Base-by-base conservation (phyloP, 2,113 vertebrate genomes). In the Gallinago paraguaiae region DNA sequence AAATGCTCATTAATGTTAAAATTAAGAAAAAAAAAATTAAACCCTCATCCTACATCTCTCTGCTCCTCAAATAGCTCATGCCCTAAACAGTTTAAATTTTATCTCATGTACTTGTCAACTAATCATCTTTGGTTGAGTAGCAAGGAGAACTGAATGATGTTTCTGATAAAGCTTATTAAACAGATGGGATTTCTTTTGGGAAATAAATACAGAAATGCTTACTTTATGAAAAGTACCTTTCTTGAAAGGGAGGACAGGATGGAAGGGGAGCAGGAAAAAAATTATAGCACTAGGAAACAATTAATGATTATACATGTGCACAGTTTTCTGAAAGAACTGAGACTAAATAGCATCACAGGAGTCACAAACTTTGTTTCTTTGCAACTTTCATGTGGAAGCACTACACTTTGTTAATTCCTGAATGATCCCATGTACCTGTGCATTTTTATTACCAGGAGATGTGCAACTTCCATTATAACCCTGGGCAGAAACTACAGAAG, bases 31-130 rank as follows among this genome's bases (percentile, higher is more conserved):
- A 74, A 75, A 87, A 79, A 53, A 17, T 17, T 30, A 83, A 75
- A 76, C 37, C 39, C 6, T 91, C 43, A 67, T 82, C 82, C 46
- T 77, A 82, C 37, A 81, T 76, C 53, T 93, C 50, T 85, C 80
- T 78, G 37, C 94, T 96, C 96, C 78, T 88, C 82, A 96, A 96
- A 95, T 54, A 86, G 94, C 46, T 95, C 67, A 61, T 76, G 63
- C 54, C 56, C 67, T 56, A 74, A 84, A 65, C 35, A 92, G 45
- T 69, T 86, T 65, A 72, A 83, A 77, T 92, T 95, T 91, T 94
- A 51, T 80, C 45, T 85, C 57, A 43, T 59, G 24, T 24, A n/a
- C 71, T 67, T 96, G 76, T 72, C 85, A 94, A 95, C 61, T 91
- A 90, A 92, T 68, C 76, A 83, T 86, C 45, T 84, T 92, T 86